phyloP scores from a whole-genome alignment of 2,888 invertebrate species.

The Pilophorus perplexus region DNA sequence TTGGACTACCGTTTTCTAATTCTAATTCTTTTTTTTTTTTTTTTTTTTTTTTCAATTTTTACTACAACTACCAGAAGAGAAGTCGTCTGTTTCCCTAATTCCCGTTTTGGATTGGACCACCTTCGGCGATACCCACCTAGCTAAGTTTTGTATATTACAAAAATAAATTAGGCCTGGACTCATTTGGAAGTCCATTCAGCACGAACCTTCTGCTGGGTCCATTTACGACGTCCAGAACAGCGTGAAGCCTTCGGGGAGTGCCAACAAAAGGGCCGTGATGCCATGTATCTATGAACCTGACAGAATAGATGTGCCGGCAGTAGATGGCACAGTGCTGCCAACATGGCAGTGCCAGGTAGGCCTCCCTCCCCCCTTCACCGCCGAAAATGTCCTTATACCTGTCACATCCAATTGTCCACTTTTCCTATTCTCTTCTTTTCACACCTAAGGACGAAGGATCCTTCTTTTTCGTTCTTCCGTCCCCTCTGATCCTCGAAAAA shows the following conservation, averaged over 20 bases:
- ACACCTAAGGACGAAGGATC: too few relatives aligned
- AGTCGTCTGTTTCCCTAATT: too few relatives aligned
- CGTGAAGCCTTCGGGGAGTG: background rate
- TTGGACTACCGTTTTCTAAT: too few relatives aligned
- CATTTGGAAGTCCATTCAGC: too few relatives aligned
- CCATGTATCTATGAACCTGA: background rate
- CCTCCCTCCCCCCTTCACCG: background rate
- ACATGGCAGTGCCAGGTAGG: background rate
- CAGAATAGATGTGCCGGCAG: background rate
- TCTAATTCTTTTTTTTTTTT: too few relatives aligned
- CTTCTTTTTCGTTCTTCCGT: conserved; percentile 6
- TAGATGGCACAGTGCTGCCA: background rate
- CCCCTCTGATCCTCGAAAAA: background rate
- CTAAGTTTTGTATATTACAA: too few relatives aligned
- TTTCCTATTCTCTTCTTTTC: conserved; percentile 18
- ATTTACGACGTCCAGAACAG: background rate
- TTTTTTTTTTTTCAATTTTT: too few relatives aligned
- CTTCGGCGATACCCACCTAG: too few relatives aligned
- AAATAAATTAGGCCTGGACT: too few relatives aligned
- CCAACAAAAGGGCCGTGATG: background rate
- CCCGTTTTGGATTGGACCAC: too few relatives aligned
- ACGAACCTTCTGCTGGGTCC: too few relatives aligned
- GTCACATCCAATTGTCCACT: conserved; percentile 16
- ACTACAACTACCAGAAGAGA: too few relatives aligned
- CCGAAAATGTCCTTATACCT: background rate